A percentile compares a stretch with the other conserved stretches of the same genome.
Evolutionary conservation across 2,797 vertebrate genomes (phyloP).

Genomic region (Melanogrammus aeglefinus): DNA sequence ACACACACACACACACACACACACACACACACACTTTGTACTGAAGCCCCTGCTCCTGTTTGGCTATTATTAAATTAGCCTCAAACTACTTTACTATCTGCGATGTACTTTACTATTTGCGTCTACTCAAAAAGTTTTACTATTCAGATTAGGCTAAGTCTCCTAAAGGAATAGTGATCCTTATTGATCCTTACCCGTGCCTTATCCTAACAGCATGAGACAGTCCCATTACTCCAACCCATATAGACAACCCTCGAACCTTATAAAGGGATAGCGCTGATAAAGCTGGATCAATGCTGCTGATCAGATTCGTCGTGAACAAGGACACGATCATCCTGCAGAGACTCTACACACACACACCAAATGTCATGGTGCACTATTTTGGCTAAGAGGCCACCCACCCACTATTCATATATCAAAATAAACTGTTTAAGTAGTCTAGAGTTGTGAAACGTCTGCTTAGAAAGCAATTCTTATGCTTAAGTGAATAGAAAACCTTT

Average conservation of each 20-base stretch:
- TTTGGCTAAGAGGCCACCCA: background rate
- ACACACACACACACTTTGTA: too few relatives aligned
- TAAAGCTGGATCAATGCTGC: conserved; percentile 65
- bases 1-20: too few relatives aligned
- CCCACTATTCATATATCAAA: conserved; percentile 1
- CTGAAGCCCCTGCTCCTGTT: too few relatives aligned
- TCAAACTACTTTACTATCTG: too few relatives aligned
- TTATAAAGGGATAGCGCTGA: conserved; percentile 56
- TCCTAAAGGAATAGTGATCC: conserved; percentile 48
- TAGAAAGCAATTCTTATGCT: too few relatives aligned
- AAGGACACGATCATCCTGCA: conserved; percentile 41
- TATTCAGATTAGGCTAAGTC: background rate
- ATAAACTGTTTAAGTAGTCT: background rate
- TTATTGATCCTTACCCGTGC: conserved; percentile 51
- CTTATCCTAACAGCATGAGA: conserved; percentile 53
- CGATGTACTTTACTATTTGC: too few relatives aligned
- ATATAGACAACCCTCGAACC: conserved; percentile 41
- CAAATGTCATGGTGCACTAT: background rate
- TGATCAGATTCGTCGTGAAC: conserved; percentile 54
- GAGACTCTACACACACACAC: conserved; percentile 12
- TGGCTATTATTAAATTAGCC: too few relatives aligned
- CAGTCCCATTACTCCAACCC: conserved; percentile 68
- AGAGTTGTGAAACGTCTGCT: too few relatives aligned
- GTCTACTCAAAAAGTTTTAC: too few relatives aligned
- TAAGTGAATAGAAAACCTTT: too few relatives aligned